Base-by-base conservation (phyloP, 2,888 invertebrate genomes). In the Agrenia bidenticulata region DNA sequence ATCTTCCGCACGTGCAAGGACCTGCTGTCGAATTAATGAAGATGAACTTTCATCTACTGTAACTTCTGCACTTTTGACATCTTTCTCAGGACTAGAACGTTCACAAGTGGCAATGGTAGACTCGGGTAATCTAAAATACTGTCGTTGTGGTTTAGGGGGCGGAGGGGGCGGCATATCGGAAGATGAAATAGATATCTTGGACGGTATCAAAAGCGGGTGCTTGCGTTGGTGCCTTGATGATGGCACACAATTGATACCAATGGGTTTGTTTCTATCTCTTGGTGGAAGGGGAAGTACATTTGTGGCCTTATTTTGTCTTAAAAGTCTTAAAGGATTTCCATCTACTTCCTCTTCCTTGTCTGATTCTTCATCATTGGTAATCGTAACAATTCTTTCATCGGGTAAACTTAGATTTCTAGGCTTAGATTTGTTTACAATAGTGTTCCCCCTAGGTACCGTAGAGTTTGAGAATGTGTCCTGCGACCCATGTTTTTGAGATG, bases 181-280 rank as follows among this genome's bases (percentile, higher is more conserved):
- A 1, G 62, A 56, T 13, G 60, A 59, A 19, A 71, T 72, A 17
- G 76, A 69, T 50, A 76, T 73, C 49, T 76, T 73, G n/a, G 75
- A 85, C 2, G 90, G 89, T 75, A 90, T 88, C 58, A 91, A 87
- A 41, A 92, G 81, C 0, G 92, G 91, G 82, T 91, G 88, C 78
- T 90, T 92, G 42, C 92, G 83, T 63, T 89, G 88, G 78, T 90
- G 90, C 15, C 90, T 82, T 0, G 87, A 61, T 21, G 64, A 63
- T 9, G 64, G 42, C 1, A 39, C 21, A 77, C 89, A 85, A 37
- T 82, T 84, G 73, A 84, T 83, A 0, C 83, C 82, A 49, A 78
- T 76, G 17, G 79, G 78, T 78, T 86, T 86, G 24, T 85, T 85
- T 23, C 87, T 82, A 78, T 90, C 89, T 73, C 90, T 83, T 0